A percentile compares a stretch with the other conserved stretches of the same genome.
phyloP scores from a whole-genome alignment of 2,888 invertebrate genomes.

The Lycocerus yunnanus region DNA sequence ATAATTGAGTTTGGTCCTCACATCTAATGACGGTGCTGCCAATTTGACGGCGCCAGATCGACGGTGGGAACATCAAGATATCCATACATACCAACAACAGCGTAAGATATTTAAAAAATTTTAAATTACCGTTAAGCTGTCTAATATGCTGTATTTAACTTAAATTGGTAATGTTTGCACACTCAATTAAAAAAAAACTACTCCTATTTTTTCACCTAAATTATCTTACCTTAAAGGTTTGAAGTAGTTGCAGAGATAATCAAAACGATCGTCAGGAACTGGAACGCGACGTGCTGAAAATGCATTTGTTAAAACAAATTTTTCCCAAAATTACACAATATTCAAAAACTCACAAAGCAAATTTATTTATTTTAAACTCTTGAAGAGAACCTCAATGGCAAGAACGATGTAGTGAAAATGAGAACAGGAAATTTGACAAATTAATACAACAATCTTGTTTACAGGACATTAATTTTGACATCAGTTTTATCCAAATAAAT shows the following conservation, averaged over 20 bases:
- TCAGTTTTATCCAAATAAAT: not conserved
- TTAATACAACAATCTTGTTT: not conserved
- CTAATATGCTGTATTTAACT: constrained; percentile 27
- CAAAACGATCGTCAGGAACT: constrained; percentile 93
- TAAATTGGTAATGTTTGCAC: constrained; percentile 24
- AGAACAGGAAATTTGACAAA: not conserved
- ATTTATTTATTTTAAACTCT: not conserved
- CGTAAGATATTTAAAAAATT: constrained; percentile 30
- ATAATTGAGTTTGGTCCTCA: constrained; percentile 37
- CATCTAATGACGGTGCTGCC: constrained; percentile 45
- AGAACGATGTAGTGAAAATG: not conserved
- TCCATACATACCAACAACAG: constrained; percentile 32
- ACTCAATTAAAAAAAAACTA: constrained; percentile 14
- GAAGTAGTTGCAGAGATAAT: constrained; percentile 90
- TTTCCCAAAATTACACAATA: not conserved
- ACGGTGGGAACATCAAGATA: constrained; percentile 45
- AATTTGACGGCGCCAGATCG: constrained; percentile 47
- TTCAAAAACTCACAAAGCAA: not conserved
- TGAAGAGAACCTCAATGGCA: not conserved
- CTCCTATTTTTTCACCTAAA: not conserved
- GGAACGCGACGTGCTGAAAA: constrained; percentile 86
- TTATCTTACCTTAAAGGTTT: constrained; percentile 86
- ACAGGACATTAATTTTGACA: not conserved
- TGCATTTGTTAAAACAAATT: constrained; percentile 20
- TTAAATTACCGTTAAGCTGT: constrained; percentile 30